Base-by-base conservation (phyloP, 1,140 invertebrate species). In the Scaptomyza graminum region DNA sequence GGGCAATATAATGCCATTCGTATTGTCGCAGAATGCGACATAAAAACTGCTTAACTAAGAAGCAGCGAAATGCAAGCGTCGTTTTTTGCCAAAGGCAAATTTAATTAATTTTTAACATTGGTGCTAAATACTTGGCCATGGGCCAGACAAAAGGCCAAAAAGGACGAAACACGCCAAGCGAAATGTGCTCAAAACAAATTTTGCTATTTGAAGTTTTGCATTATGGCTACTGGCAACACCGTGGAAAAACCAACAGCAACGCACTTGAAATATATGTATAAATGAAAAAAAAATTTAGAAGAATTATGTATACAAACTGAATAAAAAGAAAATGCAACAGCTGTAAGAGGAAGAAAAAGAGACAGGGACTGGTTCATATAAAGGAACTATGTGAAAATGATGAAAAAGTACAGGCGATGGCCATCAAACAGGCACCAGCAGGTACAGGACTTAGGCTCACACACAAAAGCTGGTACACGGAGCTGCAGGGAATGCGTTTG, bases 81-180 rank as follows among this genome's bases (percentile, higher is more conserved):
- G 73, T 63, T 75, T 75, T 46, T 47, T n/a, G 56, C 31, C 16
- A 12, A 61, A 55, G 63, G 47, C 22, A 79, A 88, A 73, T 83
- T 87, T 88, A 88, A 88, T 87, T 87, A 83, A 87, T 88, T 74
- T 83, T 79, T 68, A 79, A 79, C 75, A 65, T 79, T 79, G 78
- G 61, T 49, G 65, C 68, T 73, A 76, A 88, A 73, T 75, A 87
- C 68, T 71, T 65, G 46, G 52, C 52, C 72, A 65, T 67, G 62
- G 49, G 49, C 47, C 43, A 71, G 60, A 71, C 66, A 74, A 74
- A 69, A 67, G 51, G 39, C 65, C 37, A 63, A 34, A 47, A 34
- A 41, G 49, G 34, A 49, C 15, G 37, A n/a, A 49, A 55, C 1
- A 22, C 16, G 52, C 15, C 52, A 7, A 28, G 13, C 51, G 25